Conservation (phyloP, 2,797 vertebrate species). For the Potorous gilbertii region DNA sequence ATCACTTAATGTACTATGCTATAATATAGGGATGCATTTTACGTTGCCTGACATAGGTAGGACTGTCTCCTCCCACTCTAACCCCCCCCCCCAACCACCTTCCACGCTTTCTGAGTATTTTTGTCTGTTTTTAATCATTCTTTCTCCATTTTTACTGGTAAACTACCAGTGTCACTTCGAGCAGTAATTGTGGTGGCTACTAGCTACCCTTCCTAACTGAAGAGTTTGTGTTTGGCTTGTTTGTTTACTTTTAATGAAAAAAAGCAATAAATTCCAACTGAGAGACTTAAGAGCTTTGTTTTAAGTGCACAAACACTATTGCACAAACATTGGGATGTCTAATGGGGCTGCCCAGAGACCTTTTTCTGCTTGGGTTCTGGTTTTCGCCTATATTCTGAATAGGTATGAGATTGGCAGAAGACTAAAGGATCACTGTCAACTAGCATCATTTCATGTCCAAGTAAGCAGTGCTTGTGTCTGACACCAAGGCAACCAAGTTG, state of each 20-base stretch:
- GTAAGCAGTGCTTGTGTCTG: background rate
- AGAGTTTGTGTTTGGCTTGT: slow-evolving; percentile 5
- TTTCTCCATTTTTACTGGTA: background rate
- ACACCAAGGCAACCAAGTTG: background rate
- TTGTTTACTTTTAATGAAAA: background rate
- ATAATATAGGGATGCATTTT: background rate
- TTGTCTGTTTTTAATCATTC: background rate
- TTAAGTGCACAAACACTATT: background rate
- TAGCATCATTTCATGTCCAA: background rate
- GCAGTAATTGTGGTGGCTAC: background rate
- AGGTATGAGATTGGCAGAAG: background rate
- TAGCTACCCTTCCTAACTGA: background rate
- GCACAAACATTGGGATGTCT: background rate
- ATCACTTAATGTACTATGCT: background rate
- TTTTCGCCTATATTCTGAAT: background rate
- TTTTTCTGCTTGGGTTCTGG: background rate
- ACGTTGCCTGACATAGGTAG: background rate
- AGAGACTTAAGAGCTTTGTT: background rate
- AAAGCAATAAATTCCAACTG: background rate
- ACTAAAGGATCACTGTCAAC: background rate
- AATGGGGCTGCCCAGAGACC: background rate
- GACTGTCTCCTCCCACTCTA: background rate
- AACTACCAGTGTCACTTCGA: background rate
- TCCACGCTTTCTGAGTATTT: slow-evolving; percentile 25
- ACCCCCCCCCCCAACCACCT: background rate